Evolutionary conservation across 1,140 invertebrate species (phyloP).

Genomic region (Ganaspis sp.): DNA sequence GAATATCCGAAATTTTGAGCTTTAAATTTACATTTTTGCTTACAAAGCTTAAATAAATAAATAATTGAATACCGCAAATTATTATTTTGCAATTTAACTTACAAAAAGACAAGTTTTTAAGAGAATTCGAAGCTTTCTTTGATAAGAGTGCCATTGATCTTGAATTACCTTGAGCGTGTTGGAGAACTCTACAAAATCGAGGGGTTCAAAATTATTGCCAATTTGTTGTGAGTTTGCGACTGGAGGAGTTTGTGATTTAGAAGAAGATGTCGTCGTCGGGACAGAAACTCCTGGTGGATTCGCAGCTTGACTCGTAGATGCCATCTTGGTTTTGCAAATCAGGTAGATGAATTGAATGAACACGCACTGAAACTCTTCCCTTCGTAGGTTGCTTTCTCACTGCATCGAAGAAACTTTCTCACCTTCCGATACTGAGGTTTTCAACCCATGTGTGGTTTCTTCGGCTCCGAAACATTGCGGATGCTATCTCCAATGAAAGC

Average conservation of each 20-base stretch:
- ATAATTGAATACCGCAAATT: no score
- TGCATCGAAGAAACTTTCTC: conserved; percentile 30
- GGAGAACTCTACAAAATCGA: conserved; percentile 72
- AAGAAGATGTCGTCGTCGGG: conserved; percentile 34
- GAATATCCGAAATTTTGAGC: no score
- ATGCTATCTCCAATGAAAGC: conserved; percentile 43
- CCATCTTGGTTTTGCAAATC: conserved; percentile 54
- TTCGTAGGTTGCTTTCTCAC: neutral
- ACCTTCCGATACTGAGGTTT: conserved; percentile 46
- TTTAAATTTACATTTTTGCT: no score
- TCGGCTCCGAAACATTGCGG: conserved; percentile 45
- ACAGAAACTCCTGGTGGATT: conserved; percentile 46
- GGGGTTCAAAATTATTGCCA: conserved; percentile 68
- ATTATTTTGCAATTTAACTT: no score
- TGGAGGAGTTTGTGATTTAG: conserved; percentile 44
- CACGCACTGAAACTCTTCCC: neutral
- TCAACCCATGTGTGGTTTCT: conserved; percentile 39
- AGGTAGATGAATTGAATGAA: neutral
- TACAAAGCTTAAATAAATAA: no score
- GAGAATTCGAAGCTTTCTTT: neutral
- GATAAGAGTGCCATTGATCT: neutral
- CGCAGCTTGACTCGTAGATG: conserved; percentile 62
- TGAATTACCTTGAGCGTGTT: conserved; percentile 71
- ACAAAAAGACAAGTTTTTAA: neutral
- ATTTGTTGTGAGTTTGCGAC: conserved; percentile 36